Evolutionary conservation across 2,113 vertebrate genomes (phyloP).

Genomic region (Podocnemis expansa): DNA sequence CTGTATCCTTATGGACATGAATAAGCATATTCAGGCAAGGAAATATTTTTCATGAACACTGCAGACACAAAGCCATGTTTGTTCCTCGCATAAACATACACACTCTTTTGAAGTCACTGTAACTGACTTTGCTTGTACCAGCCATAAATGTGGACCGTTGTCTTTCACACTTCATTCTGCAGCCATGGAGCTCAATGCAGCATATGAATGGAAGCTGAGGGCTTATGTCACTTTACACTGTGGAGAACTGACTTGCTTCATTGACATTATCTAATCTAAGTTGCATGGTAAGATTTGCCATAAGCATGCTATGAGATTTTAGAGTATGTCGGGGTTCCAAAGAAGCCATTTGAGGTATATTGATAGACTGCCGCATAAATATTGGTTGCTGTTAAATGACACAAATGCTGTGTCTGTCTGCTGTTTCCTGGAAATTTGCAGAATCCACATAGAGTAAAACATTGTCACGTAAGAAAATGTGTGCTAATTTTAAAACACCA

Average conservation of each 20-base stretch:
- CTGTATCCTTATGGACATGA: background rate
- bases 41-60: conserved; percentile 12
- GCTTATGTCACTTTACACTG: background rate
- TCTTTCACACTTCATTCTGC: background rate
- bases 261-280: background rate
- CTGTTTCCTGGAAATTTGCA: conserved; percentile 22
- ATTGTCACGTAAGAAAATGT: background rate
- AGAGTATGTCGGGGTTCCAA: background rate
- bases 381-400: conserved; percentile 18
- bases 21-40: background rate
- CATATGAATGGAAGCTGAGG: background rate
- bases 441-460: background rate
- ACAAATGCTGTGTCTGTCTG: conserved; percentile 23
- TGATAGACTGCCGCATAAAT: conserved; percentile 12
- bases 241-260: conserved; percentile 1
- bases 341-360: background rate
- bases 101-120: background rate
- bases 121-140: conserved; percentile 19
- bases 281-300: background rate
- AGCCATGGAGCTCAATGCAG: conserved; percentile 6
- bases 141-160: conserved; percentile 1
- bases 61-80: conserved; percentile 6
- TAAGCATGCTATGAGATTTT: background rate
- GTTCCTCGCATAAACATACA: conserved; percentile 20
- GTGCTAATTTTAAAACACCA: background rate